Percentiles rank a stretch among this genome's conserved stretches.
These are phyloP conservation scores for Ochropleura plecta DNA, from an alignment of 2,888 invertebrate species.

Conservation along the genomic window DNA sequence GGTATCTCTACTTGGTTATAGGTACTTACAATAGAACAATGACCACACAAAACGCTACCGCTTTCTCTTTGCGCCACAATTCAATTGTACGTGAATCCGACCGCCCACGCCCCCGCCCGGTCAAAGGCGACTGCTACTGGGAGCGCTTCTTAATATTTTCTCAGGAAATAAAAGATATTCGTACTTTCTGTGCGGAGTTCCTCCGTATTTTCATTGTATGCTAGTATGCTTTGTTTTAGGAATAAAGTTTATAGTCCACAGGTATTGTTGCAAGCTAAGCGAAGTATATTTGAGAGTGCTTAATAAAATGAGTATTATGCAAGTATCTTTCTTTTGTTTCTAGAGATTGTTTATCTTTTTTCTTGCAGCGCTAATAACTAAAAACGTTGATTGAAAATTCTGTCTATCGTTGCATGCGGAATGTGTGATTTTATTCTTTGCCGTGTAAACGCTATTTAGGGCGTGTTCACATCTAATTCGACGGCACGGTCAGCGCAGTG, in stretches of 20 bases:
- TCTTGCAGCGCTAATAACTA: background rate
- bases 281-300: background rate
- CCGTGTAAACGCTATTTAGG: background rate
- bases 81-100: constrained; percentile 72
- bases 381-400: background rate
- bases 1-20: no score
- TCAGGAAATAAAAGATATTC: constrained; percentile 77
- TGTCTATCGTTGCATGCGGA: no score
- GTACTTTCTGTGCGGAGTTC: constrained; percentile 60
- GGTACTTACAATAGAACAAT: background rate
- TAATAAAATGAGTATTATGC: background rate
- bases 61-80: constrained; percentile 35
- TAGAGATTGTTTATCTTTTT: background rate
- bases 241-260: background rate
- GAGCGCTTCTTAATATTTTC: constrained; percentile 71
- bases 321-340: background rate
- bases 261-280: background rate
- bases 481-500: no score
- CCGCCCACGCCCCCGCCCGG: constrained; percentile 71
- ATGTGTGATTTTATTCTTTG: no score
- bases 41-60: constrained; percentile 9
- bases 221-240: constrained; percentile 29
- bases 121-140: constrained; percentile 76
- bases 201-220: constrained; percentile 46
- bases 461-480: no score